Evolutionary conservation across 37 sponge, comb jelly and placozoan species (phyloP).

Genomic region (Theonella swinhoei): DNA sequence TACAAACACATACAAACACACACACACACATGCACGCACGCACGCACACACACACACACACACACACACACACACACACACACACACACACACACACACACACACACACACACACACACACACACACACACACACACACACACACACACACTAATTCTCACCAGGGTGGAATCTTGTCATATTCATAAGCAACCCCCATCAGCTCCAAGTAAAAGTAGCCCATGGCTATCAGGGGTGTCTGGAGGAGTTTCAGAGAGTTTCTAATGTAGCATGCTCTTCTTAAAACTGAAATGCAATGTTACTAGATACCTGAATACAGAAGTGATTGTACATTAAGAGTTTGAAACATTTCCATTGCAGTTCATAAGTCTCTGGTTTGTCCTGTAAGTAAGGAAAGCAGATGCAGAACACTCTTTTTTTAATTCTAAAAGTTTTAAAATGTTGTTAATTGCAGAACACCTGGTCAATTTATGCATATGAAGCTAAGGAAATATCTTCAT

Average conservation of each 20-base stretch:
- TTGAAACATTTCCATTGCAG: constrained; percentile 90
- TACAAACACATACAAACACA: too few relatives aligned
- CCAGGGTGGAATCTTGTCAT: constrained; percentile 82
- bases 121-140: too few relatives aligned
- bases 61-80: too few relatives aligned
- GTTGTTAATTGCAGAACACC: too few relatives aligned
- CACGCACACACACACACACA: too few relatives aligned
- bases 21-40: background rate
- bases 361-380: constrained; percentile 77
- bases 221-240: constrained; percentile 76
- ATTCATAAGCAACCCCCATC: constrained; percentile 70
- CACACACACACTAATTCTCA: too few relatives aligned
- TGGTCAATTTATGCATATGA: too few relatives aligned
- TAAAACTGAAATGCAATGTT: background rate
- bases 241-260: background rate
- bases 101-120: too few relatives aligned
- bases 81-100: too few relatives aligned
- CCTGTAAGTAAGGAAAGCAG: constrained; percentile 34
- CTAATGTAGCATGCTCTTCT: background rate
- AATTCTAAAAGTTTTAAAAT: too few relatives aligned
- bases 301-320: constrained; percentile 73
- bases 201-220: constrained; percentile 52
- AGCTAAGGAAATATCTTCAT: too few relatives aligned
- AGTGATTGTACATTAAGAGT: constrained; percentile 75
- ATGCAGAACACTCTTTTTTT: background rate